These are phyloP conservation scores for Drosophila mettleri DNA, from an alignment of 2,888 invertebrate genomes.

Conservation along the genomic window DNA sequence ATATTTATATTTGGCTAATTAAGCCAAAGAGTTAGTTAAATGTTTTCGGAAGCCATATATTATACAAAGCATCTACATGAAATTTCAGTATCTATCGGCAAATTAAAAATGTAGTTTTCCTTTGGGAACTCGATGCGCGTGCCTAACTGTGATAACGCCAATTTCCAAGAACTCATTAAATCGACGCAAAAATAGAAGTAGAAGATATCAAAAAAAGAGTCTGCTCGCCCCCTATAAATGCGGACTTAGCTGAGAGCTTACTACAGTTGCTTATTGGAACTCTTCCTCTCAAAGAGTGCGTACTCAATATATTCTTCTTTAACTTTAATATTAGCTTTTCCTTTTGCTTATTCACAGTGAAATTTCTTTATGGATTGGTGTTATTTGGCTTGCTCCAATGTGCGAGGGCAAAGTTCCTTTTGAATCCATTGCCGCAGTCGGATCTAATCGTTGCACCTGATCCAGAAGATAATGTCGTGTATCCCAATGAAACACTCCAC, in stretches of 20 bases:
- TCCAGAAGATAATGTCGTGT: slow-evolving; percentile 3
- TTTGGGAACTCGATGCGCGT: slow-evolving; percentile 44
- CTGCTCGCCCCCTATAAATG: slow-evolving; percentile 59
- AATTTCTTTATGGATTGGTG: slow-evolving; percentile 29
- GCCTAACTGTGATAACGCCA: slow-evolving; percentile 54
- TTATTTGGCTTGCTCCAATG: slow-evolving; percentile 27
- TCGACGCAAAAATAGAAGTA: slow-evolving; percentile 19
- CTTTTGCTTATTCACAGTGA: slow-evolving; percentile 26
- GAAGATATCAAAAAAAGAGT: slow-evolving; percentile 14
- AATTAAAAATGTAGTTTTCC: slow-evolving; percentile 63
- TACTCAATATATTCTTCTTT: not conserved
- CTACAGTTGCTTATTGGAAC: slow-evolving; percentile 39
- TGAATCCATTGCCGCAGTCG: not conserved
- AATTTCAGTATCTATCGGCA: slow-evolving; percentile 20
- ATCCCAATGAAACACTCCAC: not conserved
- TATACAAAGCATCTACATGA: slow-evolving; percentile 8
- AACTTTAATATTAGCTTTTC: not conserved
- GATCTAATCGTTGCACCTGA: slow-evolving; percentile 43
- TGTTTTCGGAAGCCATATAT: not conserved
- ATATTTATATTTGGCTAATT: no score
- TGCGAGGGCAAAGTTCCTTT: not conserved
- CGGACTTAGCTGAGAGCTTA: not conserved
- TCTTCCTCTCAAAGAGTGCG: slow-evolving; percentile 52
- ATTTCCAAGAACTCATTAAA: slow-evolving; percentile 56
- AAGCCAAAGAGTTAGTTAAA: not conserved